Evolutionary conservation across 1,140 invertebrate genomes (phyloP), one percentile per base, ranked within the genome.

Genomic region (Coptotermes formosanus): DNA sequence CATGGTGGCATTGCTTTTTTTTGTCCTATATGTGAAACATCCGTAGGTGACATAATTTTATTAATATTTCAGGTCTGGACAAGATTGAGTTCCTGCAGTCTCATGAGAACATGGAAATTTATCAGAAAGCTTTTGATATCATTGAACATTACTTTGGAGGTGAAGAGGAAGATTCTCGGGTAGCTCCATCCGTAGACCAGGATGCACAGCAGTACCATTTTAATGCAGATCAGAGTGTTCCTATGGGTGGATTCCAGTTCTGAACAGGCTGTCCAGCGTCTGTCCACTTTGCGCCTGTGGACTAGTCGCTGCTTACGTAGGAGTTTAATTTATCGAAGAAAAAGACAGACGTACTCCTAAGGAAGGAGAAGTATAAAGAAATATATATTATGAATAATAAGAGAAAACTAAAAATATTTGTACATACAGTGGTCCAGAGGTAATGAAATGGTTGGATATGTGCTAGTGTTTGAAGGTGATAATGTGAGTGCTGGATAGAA

Each of bases 21-120:
- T 48, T 48, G 11, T 48, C 45, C 45, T 48, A 9, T 48, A 38
- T 48, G 9, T 48, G 45, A 48, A 48, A 48, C 45, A 6, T 48
- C 7, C 0, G 45, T 48, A 55, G 14, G 19, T 12, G 14, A 55
- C 3, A 55, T 19, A 4, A 19, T 55, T 16, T 55, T 86, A 88
- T 88, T 89, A 92, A 92, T 85, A 19, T 85, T 64, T 38, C 88
- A 97, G 98, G 98, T 89, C 92, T 99, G 89, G 98, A 99, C 89
- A 99, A 99, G 92, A 99, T 99, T 87, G 98, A 99, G 92, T 98
- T 97, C 91, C 92, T 99, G 12, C 98, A 99, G 91, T 97, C 97
- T 23, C 98, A 99, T 91, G 97, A 98, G 90, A 99, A 99, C 90
- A 94, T 97, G 90, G 97, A 99, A 84, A 98, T 99, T 86, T 99